Evolutionary conservation across 2,888 invertebrate genomes (phyloP).

Genomic region (Caenorhabditis sp.): DNA sequence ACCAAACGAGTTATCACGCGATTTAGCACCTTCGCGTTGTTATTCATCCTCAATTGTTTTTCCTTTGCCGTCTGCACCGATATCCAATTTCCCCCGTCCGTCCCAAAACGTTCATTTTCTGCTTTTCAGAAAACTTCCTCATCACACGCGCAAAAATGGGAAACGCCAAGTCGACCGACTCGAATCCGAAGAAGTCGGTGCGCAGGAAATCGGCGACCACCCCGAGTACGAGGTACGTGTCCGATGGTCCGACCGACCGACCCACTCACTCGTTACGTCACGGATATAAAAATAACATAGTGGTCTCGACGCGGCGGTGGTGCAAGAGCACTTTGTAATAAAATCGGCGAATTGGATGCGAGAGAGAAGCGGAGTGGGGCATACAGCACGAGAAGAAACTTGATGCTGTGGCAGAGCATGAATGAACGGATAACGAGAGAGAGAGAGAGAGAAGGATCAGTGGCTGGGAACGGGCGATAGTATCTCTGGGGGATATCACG

Average conservation of each 20-base stretch:
- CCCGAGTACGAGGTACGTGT: constrained; percentile 44
- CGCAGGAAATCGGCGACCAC: constrained; percentile 52
- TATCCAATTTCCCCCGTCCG: constrained; percentile 15
- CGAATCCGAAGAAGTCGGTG: constrained; percentile 33
- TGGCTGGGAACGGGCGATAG: neutral
- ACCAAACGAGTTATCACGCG: constrained; percentile 19
- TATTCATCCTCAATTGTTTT: neutral
- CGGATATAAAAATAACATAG: constrained; percentile 49
- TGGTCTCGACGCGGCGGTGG: constrained; percentile 6
- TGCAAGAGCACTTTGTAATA: constrained; percentile 34
- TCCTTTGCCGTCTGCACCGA: constrained; percentile 1
- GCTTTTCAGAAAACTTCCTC: neutral
- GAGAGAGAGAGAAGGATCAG: neutral
- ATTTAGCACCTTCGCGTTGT: constrained; percentile 19
- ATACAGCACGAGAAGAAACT: constrained; percentile 11
- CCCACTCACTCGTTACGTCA: constrained; percentile 25
- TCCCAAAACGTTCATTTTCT: constrained; percentile 6
- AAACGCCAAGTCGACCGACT: constrained; percentile 51
- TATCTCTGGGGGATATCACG: neutral
- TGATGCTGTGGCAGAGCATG: neutral
- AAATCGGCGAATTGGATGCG: constrained; percentile 5
- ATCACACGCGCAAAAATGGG: constrained; percentile 18
- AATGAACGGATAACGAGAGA: too few species aligned
- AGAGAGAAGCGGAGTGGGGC: neutral
- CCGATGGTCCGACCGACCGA: neutral